Evolutionary conservation across 2,888 invertebrate genomes (phyloP), one percentile per base, ranked within the genome.

Genomic region (Mythimna loreyi): DNA sequence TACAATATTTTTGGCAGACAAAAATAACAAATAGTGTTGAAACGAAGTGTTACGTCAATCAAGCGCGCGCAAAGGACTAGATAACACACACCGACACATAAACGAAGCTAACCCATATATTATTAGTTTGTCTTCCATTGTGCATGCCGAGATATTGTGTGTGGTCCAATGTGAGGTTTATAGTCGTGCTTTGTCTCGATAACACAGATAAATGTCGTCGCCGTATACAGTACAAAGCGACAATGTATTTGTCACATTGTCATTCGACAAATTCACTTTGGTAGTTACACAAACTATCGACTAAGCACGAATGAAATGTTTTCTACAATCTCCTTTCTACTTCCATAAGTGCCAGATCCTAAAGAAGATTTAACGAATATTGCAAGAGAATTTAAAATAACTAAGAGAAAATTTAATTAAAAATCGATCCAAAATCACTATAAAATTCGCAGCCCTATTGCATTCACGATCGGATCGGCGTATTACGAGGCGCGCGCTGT

Each of bases 111-210:
- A 87, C 91, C 91, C 92, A 94, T 94, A 93, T 91, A 89, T 94
- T 93, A 94, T 92, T 92, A 90, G 92, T 92, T 90, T 90, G 92
- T 90, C 88, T 84, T 88, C 90, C 92, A 93, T 95, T 95, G 94
- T 94, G 87, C 86, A 87, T 87, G 85, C 81, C 86, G 85, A 88
- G 89, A 94, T 95, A 95, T 94, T 95, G 95, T 95, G 96, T 96
- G 96, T 96, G 95, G 95, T 95, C 96, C 94, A 92, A 92, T 94
- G 92, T 87, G 89, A 93, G 90, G 93, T 95, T 94, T 93, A 95
- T 95, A 93, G 93, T 87, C 90, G 87, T 89, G 91, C 92, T 94
- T 96, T 96, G 96, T 96, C 93, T 94, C 89, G 94, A 94, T 95
- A 94, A 94, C 95, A 92, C 91, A 93, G 95, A 96, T 95, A 95